phyloP scores from a whole-genome alignment of 2,113 vertebrate species.

The Sorex araneus region DNA sequence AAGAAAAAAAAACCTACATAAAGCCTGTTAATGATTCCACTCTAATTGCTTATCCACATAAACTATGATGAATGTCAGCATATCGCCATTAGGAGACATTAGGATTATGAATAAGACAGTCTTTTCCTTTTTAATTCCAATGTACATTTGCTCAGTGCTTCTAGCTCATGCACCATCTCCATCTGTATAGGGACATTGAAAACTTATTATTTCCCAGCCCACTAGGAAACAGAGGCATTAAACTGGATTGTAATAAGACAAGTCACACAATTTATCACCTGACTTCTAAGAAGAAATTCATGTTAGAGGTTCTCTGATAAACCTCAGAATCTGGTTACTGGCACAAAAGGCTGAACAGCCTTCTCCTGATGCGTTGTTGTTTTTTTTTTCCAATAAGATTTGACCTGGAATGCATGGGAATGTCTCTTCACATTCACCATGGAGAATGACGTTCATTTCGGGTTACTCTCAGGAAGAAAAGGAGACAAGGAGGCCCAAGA shows the following conservation, averaged over 20 bases:
- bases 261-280: conserved; percentile 3
- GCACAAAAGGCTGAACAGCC: not conserved
- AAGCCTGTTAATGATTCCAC: not conserved
- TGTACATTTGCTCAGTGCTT: not conserved
- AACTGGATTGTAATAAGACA: not conserved
- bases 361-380: not conserved
- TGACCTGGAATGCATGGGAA: not conserved
- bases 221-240: not conserved
- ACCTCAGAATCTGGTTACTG: not conserved
- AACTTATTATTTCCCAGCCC: not conserved
- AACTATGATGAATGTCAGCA: not conserved
- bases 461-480: not conserved
- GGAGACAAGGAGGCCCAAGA: not conserved
- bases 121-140: not conserved
- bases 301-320: not conserved
- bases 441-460: not conserved
- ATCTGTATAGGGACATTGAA: not conserved
- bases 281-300: not conserved
- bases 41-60: not conserved
- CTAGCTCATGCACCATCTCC: not conserved
- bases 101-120: not conserved
- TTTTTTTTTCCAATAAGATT: conserved; percentile 12
- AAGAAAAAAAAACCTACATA: not conserved
- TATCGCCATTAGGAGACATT: not conserved
- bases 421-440: not conserved